Percentiles rank a stretch among this genome's conserved stretches.
phyloP scores from a whole-genome alignment of 2,888 invertebrate species.

The Chelonus formosanus region DNA sequence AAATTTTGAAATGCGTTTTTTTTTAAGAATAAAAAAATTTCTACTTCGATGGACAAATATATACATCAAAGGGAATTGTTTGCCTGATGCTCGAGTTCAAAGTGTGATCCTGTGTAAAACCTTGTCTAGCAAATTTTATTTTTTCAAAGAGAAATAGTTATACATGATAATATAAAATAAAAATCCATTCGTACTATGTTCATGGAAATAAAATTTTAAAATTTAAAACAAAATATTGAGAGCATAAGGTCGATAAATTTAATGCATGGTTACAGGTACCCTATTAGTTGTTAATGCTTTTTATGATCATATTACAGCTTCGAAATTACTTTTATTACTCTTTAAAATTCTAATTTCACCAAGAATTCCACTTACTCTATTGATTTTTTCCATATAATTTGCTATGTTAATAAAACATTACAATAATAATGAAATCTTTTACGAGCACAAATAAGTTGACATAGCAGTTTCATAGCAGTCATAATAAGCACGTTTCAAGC shows the following conservation, averaged over 20 bases:
- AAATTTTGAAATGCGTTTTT: constrained; percentile 6
- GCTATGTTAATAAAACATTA: not conserved
- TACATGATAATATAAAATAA: constrained; percentile 1
- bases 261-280: too few relatives aligned
- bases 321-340: too few relatives aligned
- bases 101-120: constrained; percentile 9
- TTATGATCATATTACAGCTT: too few relatives aligned
- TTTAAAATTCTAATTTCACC: too few relatives aligned
- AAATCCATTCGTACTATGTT: not conserved
- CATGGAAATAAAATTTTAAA: not conserved
- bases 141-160: constrained; percentile 7
- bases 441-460: constrained; percentile 29
- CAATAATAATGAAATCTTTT: constrained; percentile 28
- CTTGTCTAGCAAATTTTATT: constrained; percentile 5
- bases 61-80: constrained; percentile 21
- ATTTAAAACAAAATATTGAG: not conserved
- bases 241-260: not conserved
- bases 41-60: constrained; percentile 5
- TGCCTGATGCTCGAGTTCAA: constrained; percentile 10
- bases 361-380: too few relatives aligned
- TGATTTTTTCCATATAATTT: too few relatives aligned
- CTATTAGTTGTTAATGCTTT: too few relatives aligned
- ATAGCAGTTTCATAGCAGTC: constrained; percentile 31
- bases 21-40: constrained; percentile 1
- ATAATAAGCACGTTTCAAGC: constrained; percentile 41